These are phyloP conservation scores for Sisor rabdophorus DNA, from an alignment of 2,113 vertebrate genomes.

Conservation along the genomic window DNA sequence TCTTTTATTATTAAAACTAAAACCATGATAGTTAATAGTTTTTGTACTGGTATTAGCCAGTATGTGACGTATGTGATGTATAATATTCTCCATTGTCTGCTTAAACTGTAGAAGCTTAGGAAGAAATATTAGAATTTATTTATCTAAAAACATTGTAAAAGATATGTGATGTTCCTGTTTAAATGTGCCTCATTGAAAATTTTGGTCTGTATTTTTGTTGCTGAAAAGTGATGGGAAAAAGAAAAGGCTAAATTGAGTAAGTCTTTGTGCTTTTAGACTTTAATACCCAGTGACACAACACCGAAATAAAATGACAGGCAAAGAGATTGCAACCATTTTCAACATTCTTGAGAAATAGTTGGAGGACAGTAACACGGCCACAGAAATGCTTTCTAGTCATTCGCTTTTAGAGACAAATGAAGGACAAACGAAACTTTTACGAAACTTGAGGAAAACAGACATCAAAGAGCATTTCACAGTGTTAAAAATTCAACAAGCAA, in stretches of 20 bases:
- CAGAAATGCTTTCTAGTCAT: not conserved
- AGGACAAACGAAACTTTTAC: not conserved
- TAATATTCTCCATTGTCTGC: too few species aligned
- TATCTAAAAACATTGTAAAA: too few species aligned
- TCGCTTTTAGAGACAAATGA: not conserved
- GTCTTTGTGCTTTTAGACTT: not conserved
- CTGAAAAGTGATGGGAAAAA: too few species aligned
- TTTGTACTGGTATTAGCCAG: too few species aligned
- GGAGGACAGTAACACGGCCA: not conserved
- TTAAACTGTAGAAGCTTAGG: too few species aligned
- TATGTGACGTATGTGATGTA: too few species aligned
- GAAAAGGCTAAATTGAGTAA: too few species aligned
- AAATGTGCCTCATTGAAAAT: too few species aligned
- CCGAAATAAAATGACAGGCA: not conserved
- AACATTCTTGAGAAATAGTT: not conserved
- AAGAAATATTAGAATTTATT: too few species aligned
- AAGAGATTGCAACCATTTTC: not conserved
- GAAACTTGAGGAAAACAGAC: not conserved
- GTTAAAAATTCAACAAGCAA: not conserved
- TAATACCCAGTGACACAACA: not conserved
- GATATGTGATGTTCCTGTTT: too few species aligned
- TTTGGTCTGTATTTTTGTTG: too few species aligned
- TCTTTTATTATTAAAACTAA: not conserved
- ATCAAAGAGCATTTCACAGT: not conserved
- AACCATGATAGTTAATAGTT: too few species aligned